A percentile compares a stretch with the other conserved stretches of the same genome.
Evolutionary conservation across 2,797 vertebrate species (phyloP).

Genomic region (Taenioides sp.): DNA sequence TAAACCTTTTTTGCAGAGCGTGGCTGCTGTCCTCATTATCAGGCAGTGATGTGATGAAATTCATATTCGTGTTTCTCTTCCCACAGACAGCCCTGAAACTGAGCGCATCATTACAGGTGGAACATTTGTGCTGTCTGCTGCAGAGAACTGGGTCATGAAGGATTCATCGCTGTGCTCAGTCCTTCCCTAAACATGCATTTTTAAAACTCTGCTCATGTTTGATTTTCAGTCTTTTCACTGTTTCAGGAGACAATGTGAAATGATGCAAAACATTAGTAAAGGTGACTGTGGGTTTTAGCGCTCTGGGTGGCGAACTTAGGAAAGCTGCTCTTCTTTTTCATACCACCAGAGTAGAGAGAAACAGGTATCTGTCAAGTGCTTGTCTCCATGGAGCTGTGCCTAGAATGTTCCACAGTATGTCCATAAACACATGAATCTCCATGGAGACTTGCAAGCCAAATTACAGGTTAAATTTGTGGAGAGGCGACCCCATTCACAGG

Average conservation of each 20-base stretch:
- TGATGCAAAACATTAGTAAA: not conserved
- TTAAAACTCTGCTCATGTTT: not conserved
- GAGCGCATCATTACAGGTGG: slow-evolving; percentile 25
- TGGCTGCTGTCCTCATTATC: slow-evolving; percentile 3
- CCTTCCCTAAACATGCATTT: slow-evolving; percentile 5
- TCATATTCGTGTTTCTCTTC: slow-evolving; percentile 10
- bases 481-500: no score
- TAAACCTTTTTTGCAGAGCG: not conserved
- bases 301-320: no score
- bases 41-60: slow-evolving; percentile 2
- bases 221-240: not conserved
- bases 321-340: no score
- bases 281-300: no score
- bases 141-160: slow-evolving; percentile 14
- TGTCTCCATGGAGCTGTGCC: no score
- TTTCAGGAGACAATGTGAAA: not conserved
- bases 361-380: no score
- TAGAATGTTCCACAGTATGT: no score
- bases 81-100: slow-evolving; percentile 1
- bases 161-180: not conserved
- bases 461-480: no score
- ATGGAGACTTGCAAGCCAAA: no score
- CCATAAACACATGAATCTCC: no score
- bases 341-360: no score
- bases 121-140: slow-evolving; percentile 9